Evolutionary conservation across 2,113 vertebrate species (phyloP).

Genomic region (Anthoscopus minutus): DNA sequence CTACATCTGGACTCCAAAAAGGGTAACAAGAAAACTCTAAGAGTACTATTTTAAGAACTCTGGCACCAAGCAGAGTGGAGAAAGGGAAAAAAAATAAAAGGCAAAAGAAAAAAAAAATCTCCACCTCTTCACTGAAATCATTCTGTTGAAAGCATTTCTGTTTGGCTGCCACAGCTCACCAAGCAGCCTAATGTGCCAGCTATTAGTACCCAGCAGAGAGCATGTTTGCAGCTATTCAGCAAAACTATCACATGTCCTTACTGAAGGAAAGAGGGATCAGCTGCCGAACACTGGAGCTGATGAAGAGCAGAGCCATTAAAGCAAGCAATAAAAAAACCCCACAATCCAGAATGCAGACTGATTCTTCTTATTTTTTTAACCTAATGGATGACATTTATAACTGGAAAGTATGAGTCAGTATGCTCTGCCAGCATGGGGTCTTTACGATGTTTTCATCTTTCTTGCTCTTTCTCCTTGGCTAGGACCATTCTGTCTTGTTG

Average conservation of each 20-base stretch:
- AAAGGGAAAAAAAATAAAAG: background rate
- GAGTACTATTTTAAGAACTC: conserved; percentile 70
- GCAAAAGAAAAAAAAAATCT: background rate
- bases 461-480: background rate
- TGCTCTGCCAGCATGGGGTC: background rate
- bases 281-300: conserved; percentile 4
- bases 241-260: conserved; percentile 24
- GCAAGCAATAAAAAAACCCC: background rate
- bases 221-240: conserved; percentile 46
- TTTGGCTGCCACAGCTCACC: conserved; percentile 57
- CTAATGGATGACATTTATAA: conserved; percentile 35
- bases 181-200: conserved; percentile 54
- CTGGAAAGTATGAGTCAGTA: conserved; percentile 25
- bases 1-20: conserved; percentile 65
- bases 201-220: conserved; percentile 61
- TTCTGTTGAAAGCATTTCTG: conserved; percentile 57
- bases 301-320: conserved; percentile 48
- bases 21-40: conserved; percentile 58
- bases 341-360: conserved; percentile 10
- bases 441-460: conserved; percentile 21
- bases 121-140: conserved; percentile 62
- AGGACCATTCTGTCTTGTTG: background rate
- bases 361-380: conserved; percentile 41
- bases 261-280: conserved; percentile 31
- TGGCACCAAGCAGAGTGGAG: conserved; percentile 53